phyloP scores from a whole-genome alignment of 2,113 vertebrate genomes.

The Ammodytes dubius region DNA sequence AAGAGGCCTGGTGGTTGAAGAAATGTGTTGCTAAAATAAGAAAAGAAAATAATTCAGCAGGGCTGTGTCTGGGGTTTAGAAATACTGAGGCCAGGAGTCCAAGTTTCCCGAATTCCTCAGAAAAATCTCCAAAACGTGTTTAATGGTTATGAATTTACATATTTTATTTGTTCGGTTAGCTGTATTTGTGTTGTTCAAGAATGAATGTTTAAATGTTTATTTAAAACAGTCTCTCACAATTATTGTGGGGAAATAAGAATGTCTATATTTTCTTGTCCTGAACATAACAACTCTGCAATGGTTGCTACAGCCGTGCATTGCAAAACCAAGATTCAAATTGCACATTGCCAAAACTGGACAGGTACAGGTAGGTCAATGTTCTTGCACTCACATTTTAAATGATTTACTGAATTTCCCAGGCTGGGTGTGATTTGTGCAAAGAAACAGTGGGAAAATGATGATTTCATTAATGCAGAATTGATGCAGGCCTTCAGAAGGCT shows the following conservation, averaged over 20 bases:
- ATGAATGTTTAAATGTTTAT: neutral
- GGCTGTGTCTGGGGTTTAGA: neutral
- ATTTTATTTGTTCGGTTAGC: neutral
- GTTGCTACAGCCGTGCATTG: neutral
- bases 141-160: neutral
- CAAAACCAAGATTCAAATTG: neutral
- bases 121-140: neutral
- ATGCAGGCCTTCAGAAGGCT: slow-evolving; percentile 1
- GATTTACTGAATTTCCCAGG: neutral
- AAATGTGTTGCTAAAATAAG: neutral
- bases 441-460: neutral
- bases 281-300: neutral
- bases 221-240: neutral
- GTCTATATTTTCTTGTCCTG: neutral
- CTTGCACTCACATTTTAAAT: neutral
- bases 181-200: neutral
- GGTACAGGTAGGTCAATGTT: neutral
- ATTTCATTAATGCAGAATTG: neutral
- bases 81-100: neutral
- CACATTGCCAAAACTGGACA: neutral
- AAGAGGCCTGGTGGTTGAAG: neutral
- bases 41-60: neutral
- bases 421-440: neutral
- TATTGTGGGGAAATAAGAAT: neutral
- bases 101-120: neutral